Evolutionary conservation across 30 jellyfish, hydroid and myxozoan genomes (phyloP), one percentile per base, ranked within the genome.

Genomic region (Aurelia sp.): DNA sequence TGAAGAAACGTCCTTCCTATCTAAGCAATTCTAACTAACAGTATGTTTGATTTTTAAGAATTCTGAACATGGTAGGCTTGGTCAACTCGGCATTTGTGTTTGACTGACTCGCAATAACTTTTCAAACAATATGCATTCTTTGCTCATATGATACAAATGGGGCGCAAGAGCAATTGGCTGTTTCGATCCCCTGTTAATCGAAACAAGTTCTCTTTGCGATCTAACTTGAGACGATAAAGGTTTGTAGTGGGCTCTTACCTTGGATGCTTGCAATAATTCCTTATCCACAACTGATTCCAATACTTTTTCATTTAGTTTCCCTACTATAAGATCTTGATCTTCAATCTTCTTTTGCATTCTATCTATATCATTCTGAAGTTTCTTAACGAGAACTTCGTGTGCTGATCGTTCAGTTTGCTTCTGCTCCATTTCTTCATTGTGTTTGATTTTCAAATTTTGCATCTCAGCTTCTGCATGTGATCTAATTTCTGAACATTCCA

Each of bases 321-420:
- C 72, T 4, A 81, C 65, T 66, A 89, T 62, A 3, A 89, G 22
- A 20, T 80, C 97, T 17, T 76, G 76, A 79, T 91, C 82, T 41
- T 59, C 59, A 13, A 89, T 44, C 52, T 81, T 80, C 30, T 83
- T 91, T 55, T 59, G 41, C 24, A 89, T 51, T 51, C 69, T 84
- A 2, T 80, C 85, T 12, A 18, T 52, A 5, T 75, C 86, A 18
- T 57, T 57, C 35, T 35, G 86, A 24, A 53, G 35, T 3, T 31
- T 52, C 0, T 24, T 10, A 19, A 75, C 61, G 4, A 75, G 21
- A 4, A 51, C 30, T 35, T 75, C 86, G 13, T 18, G 0, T 33
- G 27, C 40, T 17, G 60, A 11, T 55, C 17, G 17, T 38, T 57
- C 74, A 21, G 15, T 58, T 7, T 75, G 48, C 20, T 21, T 22